Evolutionary conservation across 2,888 invertebrate species (phyloP).

Genomic region (Ditylenchus weischeri): DNA sequence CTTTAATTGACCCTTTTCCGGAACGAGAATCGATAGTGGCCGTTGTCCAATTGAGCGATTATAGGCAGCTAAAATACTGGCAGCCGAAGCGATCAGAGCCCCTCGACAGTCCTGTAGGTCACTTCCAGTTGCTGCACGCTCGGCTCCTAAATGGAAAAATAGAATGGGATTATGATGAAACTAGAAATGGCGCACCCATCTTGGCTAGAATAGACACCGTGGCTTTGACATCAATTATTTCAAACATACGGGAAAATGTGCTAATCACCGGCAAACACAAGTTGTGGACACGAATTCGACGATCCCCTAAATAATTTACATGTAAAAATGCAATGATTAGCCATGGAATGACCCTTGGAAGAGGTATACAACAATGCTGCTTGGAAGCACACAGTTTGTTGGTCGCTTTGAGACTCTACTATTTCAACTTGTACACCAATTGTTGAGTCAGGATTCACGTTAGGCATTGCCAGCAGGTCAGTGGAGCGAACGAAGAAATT

Average conservation of each 20-base stretch:
- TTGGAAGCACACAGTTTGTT: constrained; percentile 84
- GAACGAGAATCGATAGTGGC: constrained; percentile 28
- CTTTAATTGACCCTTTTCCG: constrained; percentile 63
- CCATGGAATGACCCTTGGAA: constrained; percentile 71
- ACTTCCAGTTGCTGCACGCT: constrained; percentile 76
- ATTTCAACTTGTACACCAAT: constrained; percentile 92
- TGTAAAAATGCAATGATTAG: neutral
- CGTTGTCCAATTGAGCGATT: constrained; percentile 42
- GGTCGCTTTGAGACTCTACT: constrained; percentile 81
- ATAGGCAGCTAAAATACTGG: constrained; percentile 73
- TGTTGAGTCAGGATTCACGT: constrained; percentile 94
- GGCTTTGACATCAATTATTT: constrained; percentile 85
- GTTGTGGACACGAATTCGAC: constrained; percentile 94
- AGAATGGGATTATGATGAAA: neutral
- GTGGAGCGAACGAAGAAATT: constrained; percentile 98
- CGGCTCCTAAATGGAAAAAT: constrained; percentile 70
- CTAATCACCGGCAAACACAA: constrained; percentile 84
- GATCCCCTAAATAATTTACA: constrained; percentile 68
- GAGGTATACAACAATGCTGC: constrained; percentile 94
- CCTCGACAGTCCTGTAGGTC: constrained; percentile 84
- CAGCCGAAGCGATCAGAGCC: constrained; percentile 88
- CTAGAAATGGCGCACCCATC: constrained; percentile 71
- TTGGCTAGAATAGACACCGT: constrained; percentile 86
- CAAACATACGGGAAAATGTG: constrained; percentile 79
- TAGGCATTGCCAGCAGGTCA: constrained; percentile 88